Base-by-base conservation (phyloP, 2,888 invertebrate species). In the Rhopalosiphum nymphaeae region DNA sequence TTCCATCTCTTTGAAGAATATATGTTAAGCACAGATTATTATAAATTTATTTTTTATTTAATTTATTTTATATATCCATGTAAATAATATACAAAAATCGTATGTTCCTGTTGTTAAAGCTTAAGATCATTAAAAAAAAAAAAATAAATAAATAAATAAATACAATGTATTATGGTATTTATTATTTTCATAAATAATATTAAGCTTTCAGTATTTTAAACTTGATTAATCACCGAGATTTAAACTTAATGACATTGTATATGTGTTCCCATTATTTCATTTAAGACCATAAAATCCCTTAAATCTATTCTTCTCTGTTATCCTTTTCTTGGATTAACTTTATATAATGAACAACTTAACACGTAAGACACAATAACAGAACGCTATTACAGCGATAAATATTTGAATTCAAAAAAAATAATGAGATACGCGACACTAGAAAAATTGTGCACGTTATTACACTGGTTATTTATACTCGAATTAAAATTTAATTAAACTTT, bases 201-300 rank as follows among this genome's bases (percentile, higher is more conserved):
- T 85, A 85, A 56, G 56, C n/a, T 44, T 57, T 91, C 42, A 10
- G 85, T 21, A 13, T 57, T 56, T 86, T n/a, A 25, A 86, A 57
- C 86, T 61, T 91, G 86, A 91, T 86, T 86, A 86, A 91, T 91
- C 46, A 61, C 86, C 61, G 25, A 25, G 36, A 86, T 91, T 91
- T 86, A 91, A 86, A 91, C 56, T 29, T 86, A 86, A 91, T n/a
- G 46, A 29, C 86, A 36, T 44, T 46, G 57, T 91, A 61, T 91
- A 91, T 91, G 91, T 86, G 91, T 91, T 61, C 44, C 57, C 46
- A 91, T 91, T 91, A 91, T 91, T 91, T 86, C 7, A 57, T n/a
- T 86, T 91, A 86, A 86, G 11, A 57, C 91, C 46, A n/a, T 86
- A 13, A 91, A 91, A 86, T 86, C 91, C 57, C 44, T 91, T 9